Evolutionary conservation across 2,888 invertebrate species (phyloP).

Genomic region (Microdon myrmicae): DNA sequence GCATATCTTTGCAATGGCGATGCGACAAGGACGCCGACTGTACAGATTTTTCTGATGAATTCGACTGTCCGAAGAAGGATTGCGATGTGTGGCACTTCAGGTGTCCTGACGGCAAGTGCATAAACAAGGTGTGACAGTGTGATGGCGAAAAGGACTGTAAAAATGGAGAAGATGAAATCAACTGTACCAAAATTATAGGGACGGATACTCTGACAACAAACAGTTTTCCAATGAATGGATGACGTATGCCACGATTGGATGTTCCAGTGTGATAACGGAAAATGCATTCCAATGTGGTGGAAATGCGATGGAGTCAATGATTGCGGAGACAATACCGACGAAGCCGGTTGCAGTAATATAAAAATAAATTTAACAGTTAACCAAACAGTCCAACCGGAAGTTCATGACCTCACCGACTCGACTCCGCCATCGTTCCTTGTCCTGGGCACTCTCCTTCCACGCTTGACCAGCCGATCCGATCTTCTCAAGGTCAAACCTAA

Average conservation of each 20-base stretch:
- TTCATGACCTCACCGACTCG: too few relatives aligned
- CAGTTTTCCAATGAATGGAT: conserved; percentile 61
- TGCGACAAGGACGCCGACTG: conserved; percentile 85
- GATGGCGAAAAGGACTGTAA: conserved; percentile 79
- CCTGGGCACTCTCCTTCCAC: too few relatives aligned
- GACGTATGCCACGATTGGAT: conserved; percentile 81
- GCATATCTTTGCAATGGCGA: conserved; percentile 77
- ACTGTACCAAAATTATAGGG: conserved; percentile 69
- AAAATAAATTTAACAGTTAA: conserved; percentile 12
- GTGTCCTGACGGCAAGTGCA: conserved; percentile 72
- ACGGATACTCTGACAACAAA: conserved; percentile 35
- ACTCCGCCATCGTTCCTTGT: too few relatives aligned
- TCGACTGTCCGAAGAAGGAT: conserved; percentile 71
- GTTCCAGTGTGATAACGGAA: conserved; percentile 78
- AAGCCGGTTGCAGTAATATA: conserved; percentile 70
- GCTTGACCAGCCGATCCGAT: too few relatives aligned
- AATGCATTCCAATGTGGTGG: conserved; percentile 84
- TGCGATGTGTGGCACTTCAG: conserved; percentile 80
- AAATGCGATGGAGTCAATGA: conserved; percentile 82
- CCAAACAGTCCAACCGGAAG: too few relatives aligned
- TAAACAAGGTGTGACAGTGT: conserved; percentile 71
- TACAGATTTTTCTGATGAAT: conserved; percentile 76
- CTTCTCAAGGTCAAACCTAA: too few relatives aligned
- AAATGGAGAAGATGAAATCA: conserved; percentile 77
- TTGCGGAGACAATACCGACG: conserved; percentile 81